phyloP scores from a whole-genome alignment of 2,888 invertebrate genomes.

The Apamea crenata region DNA sequence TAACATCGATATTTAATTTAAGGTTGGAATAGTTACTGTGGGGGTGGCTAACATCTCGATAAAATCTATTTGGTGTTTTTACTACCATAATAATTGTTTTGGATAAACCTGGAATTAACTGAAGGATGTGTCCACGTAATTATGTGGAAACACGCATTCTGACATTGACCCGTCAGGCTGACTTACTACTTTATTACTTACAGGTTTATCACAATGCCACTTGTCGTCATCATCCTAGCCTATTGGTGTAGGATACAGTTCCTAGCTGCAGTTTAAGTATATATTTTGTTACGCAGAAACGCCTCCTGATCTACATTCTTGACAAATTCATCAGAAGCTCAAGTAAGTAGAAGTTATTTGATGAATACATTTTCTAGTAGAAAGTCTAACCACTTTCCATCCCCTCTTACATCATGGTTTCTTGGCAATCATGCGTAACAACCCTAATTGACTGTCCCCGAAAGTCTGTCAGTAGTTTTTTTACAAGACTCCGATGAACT shows the following conservation, averaged over 20 bases:
- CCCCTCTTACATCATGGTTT: background rate
- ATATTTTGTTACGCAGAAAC: background rate
- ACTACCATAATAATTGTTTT: background rate
- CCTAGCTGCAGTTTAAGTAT: background rate
- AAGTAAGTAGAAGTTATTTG: background rate
- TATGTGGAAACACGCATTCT: background rate
- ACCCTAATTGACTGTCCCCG: background rate
- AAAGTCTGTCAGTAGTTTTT: background rate
- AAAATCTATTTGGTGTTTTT: constrained; percentile 27
- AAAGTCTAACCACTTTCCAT: background rate
- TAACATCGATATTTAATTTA: constrained; percentile 60
- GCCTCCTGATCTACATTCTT: background rate
- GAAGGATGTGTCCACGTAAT: background rate
- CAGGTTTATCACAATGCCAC: background rate
- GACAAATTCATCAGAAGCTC: background rate
- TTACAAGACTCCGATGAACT: background rate
- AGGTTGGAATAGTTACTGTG: constrained; percentile 51
- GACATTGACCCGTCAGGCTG: background rate
- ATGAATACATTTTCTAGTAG: background rate
- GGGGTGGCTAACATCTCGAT: constrained; percentile 24
- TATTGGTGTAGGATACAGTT: background rate
- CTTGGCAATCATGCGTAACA: background rate
- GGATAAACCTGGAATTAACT: background rate
- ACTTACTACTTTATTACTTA: background rate
- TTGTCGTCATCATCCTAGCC: background rate